Conservation (phyloP, 2,113 vertebrate genomes). For the Lutjanus erythropterus region DNA sequence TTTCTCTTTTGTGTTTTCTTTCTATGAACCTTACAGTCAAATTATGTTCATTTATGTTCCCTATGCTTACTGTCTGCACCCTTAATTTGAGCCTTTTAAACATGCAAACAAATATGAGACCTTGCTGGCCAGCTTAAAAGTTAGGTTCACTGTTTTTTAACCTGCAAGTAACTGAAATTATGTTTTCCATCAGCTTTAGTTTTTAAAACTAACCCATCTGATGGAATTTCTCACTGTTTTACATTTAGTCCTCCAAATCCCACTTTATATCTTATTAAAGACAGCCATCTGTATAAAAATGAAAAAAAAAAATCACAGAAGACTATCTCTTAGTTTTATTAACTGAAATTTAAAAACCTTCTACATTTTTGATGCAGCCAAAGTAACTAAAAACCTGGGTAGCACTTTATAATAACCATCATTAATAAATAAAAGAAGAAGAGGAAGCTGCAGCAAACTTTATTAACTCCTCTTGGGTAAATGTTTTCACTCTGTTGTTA, state of each 20-base stretch:
- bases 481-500: too few species aligned
- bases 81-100: background rate
- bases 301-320: background rate
- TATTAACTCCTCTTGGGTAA: too few species aligned
- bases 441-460: too few species aligned
- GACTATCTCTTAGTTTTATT: background rate
- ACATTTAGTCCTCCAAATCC: background rate
- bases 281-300: too few species aligned
- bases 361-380: too few species aligned
- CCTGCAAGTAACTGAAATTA: slow-evolving; percentile 4
- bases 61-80: slow-evolving; percentile 9
- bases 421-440: too few species aligned
- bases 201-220: slow-evolving; percentile 5
- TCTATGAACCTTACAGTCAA: slow-evolving; percentile 21
- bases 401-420: too few species aligned
- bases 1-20: slow-evolving; percentile 49
- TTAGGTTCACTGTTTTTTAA: background rate
- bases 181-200: slow-evolving; percentile 8
- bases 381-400: too few species aligned
- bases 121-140: slow-evolving; percentile 13
- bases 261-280: background rate
- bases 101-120: slow-evolving; percentile 16
- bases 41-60: slow-evolving; percentile 61
- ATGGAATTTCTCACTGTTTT: slow-evolving; percentile 1
- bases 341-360: background rate